Percentiles rank a stretch among this genome's conserved stretches.
Evolutionary conservation across 2,113 vertebrate species (phyloP).

Genomic region (Scortum barcoo): DNA sequence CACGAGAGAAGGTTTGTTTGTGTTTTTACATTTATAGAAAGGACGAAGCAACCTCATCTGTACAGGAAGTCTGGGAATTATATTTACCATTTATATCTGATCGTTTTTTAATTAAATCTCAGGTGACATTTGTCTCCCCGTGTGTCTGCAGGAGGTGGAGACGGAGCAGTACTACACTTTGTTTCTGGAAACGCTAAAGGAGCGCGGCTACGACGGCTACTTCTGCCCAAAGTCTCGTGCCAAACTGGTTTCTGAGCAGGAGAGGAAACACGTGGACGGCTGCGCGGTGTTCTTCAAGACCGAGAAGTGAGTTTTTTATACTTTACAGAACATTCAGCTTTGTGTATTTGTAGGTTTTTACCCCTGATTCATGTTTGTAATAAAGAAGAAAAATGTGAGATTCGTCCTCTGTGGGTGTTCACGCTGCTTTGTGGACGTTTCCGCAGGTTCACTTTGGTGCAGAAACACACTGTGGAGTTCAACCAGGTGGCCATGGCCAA

Average conservation of each 20-base stretch:
- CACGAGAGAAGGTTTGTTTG: not conserved
- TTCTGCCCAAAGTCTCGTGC: slow-evolving; percentile 99
- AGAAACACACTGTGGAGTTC: slow-evolving; percentile 99
- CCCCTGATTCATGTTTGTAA: not conserved
- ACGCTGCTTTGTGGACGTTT: not conserved
- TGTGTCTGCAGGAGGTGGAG: slow-evolving; percentile 93
- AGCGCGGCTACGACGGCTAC: slow-evolving; percentile 96
- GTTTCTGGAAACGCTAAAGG: slow-evolving; percentile 96
- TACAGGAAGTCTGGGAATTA: not conserved
- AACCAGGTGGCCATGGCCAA: slow-evolving; percentile 99
- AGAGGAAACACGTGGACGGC: slow-evolving; percentile 98
- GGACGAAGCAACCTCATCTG: not conserved
- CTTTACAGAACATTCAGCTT: not conserved
- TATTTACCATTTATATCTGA: not conserved
- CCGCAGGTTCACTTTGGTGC: slow-evolving; percentile 93
- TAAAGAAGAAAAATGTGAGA: not conserved
- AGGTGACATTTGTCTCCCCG: not conserved
- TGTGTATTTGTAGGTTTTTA: not conserved
- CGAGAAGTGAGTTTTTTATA: slow-evolving; percentile 89
- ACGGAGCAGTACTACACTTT: slow-evolving; percentile 99
- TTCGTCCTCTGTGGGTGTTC: not conserved
- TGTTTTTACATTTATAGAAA: not conserved
- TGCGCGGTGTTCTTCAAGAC: slow-evolving; percentile 99
- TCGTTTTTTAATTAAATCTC: not conserved
- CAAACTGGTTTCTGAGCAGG: slow-evolving; percentile 98